These are phyloP conservation scores for Xestia sexstrigata DNA, from an alignment of 2,888 invertebrate species.

Conservation along the genomic window DNA sequence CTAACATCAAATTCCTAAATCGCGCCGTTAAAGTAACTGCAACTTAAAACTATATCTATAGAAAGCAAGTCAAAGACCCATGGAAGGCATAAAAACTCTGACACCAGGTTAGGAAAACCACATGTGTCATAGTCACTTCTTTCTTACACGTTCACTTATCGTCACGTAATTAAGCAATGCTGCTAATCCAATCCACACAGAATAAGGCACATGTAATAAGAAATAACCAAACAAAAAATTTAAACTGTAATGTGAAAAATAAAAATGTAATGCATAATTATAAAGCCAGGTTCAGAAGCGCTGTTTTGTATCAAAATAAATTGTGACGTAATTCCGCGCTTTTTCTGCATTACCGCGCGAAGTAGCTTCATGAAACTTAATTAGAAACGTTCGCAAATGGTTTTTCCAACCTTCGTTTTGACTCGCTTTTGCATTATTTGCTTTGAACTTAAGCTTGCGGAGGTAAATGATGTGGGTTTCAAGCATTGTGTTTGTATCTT, in stretches of 20 bases:
- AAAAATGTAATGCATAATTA: background rate
- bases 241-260: background rate
- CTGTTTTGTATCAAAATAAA: conserved; percentile 29
- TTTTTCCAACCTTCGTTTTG: conserved; percentile 25
- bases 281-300: background rate
- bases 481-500: background rate
- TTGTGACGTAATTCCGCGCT: conserved; percentile 23
- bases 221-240: background rate
- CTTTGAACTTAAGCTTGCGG: conserved; percentile 13
- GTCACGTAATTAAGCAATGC: no score
- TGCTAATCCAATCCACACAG: background rate
- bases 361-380: conserved; percentile 46
- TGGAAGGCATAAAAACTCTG: no score
- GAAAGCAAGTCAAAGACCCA: no score
- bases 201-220: background rate
- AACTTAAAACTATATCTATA: no score
- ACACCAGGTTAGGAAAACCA: no score
- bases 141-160: no score
- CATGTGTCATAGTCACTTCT: no score
- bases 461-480: conserved; percentile 10
- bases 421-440: conserved; percentile 28
- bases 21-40: no score
- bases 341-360: conserved; percentile 30
- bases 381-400: conserved; percentile 32
- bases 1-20: no score